Conservation (phyloP, 2,888 invertebrate genomes). For the Nudaria mundana region DNA sequence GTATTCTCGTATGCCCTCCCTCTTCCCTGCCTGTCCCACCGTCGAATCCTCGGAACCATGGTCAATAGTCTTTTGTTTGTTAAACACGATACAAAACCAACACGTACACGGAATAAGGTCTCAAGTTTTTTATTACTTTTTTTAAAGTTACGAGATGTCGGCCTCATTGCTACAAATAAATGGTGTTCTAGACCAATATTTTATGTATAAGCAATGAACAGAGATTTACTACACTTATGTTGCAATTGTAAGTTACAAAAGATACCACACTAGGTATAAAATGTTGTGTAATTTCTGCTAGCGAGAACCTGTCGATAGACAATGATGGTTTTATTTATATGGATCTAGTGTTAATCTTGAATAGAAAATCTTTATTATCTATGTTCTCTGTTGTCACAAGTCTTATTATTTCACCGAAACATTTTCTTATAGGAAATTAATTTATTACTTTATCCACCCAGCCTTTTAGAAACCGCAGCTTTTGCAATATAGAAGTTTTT, state of each 20-base stretch:
- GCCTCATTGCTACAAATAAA: constrained; percentile 25
- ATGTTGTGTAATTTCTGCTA: constrained; percentile 30
- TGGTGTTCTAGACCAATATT: constrained; percentile 30
- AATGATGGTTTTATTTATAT: constrained; percentile 18
- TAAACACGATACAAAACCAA: constrained; percentile 66
- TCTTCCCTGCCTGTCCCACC: constrained; percentile 19
- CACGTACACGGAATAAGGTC: constrained; percentile 54
- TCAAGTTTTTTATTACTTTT: constrained; percentile 31
- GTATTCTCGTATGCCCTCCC: constrained; percentile 35
- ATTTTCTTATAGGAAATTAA: constrained; percentile 15
- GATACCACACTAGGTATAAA: too few species aligned
- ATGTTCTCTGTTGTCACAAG: constrained; percentile 14
- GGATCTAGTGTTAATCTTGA: constrained; percentile 8
- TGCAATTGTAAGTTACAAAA: constrained; percentile 28
- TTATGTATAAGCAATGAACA: constrained; percentile 22
- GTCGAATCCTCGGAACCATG: constrained; percentile 45
- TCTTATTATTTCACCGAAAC: constrained; percentile 10
- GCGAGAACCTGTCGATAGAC: constrained; percentile 24
- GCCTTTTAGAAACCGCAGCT: constrained; percentile 16
- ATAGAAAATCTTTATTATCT: constrained; percentile 25
- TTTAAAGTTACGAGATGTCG: constrained; percentile 21
- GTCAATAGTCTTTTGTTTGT: constrained; percentile 71
- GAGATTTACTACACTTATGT: constrained; percentile 22
- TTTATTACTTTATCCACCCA: constrained; percentile 18
- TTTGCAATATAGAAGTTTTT: constrained; percentile 31